Conservation (phyloP, 1,140 invertebrate species). For the Scaptomyza pallida region DNA sequence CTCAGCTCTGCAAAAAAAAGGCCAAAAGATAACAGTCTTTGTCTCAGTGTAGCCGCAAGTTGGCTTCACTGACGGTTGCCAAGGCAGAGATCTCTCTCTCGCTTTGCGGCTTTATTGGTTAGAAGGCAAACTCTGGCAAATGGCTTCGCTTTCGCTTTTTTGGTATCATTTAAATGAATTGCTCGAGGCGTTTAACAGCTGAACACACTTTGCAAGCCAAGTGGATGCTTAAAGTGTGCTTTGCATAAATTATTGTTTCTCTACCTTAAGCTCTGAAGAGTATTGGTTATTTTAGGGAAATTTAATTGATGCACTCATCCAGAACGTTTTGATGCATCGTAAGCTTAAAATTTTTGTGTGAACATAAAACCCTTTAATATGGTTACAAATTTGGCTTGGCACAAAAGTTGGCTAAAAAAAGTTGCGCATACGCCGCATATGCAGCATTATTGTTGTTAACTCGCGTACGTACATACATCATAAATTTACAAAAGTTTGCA, state of each 20-base stretch:
- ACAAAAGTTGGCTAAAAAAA: conserved; percentile 8
- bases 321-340: neutral
- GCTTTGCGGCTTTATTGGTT: conserved; percentile 3
- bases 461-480: conserved; percentile 13
- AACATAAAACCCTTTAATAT: conserved; percentile 5
- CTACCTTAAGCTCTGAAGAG: neutral
- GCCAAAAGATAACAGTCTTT: conserved; percentile 32
- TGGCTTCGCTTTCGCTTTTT: conserved; percentile 14
- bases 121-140: conserved; percentile 23
- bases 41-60: conserved; percentile 4
- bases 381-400: conserved; percentile 3
- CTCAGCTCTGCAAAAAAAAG: conserved; percentile 3
- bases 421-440: conserved; percentile 52
- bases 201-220: conserved; percentile 7
- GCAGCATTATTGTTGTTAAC: conserved; percentile 21
- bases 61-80: conserved; percentile 3
- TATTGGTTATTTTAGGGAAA: neutral
- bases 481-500: conserved; percentile 33
- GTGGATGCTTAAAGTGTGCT: conserved; percentile 6
- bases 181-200: conserved; percentile 20
- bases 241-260: conserved; percentile 12
- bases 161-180: conserved; percentile 54
- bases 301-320: neutral
- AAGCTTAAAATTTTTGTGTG: neutral
- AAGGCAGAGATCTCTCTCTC: neutral